Percentiles rank a stretch among this genome's conserved stretches.
Conservation (phyloP, 2,888 invertebrate species). For the Myopa tessellatipennis region DNA sequence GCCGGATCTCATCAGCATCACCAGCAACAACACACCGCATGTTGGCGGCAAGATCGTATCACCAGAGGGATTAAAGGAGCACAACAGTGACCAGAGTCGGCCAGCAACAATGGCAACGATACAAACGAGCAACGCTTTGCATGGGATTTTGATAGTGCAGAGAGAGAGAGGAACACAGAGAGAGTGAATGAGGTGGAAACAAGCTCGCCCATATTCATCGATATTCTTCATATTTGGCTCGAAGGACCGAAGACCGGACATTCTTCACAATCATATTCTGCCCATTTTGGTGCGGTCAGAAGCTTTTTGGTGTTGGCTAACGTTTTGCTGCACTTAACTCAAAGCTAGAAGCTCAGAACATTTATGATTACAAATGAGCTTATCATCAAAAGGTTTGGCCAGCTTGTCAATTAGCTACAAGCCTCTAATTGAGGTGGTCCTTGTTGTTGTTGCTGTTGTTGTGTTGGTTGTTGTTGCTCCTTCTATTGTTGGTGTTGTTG, state of each 20-base stretch:
- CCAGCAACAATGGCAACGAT: not conserved
- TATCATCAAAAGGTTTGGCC: not conserved
- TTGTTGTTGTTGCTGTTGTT: slow-evolving; percentile 4
- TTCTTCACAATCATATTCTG: not conserved
- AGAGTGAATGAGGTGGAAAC: not conserved
- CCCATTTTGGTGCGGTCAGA: not conserved
- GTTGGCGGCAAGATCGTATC: slow-evolving; percentile 32
- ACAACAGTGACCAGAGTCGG: slow-evolving; percentile 17
- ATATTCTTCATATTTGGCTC: not conserved
- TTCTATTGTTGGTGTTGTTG: not conserved
- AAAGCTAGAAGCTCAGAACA: slow-evolving; percentile 1
- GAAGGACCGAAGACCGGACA: not conserved
- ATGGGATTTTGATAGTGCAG: slow-evolving; percentile 27
- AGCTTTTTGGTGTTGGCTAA: not conserved
- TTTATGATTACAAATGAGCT: slow-evolving; percentile 33
- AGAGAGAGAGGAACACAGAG: not conserved
- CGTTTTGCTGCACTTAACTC: slow-evolving; percentile 14
- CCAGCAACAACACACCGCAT: not conserved
- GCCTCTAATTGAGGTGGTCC: not conserved
- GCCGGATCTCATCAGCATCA: not conserved
- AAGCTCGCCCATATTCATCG: slow-evolving; percentile 18
- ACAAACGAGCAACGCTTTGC: slow-evolving; percentile 19
- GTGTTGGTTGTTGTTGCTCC: not conserved
- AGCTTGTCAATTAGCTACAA: not conserved
- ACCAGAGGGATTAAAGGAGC: slow-evolving; percentile 25